A percentile compares a stretch with the other conserved stretches of the same genome.
phyloP scores from a whole-genome alignment of 1,140 invertebrate species.

The Hycleus phaleratus region DNA sequence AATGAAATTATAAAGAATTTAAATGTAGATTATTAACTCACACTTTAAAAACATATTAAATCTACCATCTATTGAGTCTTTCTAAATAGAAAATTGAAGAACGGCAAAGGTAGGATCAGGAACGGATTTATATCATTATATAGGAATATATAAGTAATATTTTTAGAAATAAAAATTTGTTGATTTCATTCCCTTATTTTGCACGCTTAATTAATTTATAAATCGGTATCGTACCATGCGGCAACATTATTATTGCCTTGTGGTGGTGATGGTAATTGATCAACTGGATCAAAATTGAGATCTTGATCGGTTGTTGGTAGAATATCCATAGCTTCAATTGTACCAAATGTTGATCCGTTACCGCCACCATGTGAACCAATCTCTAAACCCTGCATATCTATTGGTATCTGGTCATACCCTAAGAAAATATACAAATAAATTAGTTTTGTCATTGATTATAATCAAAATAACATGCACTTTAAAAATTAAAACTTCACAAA shows the following conservation, averaged over 20 bases:
- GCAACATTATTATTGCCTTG: constrained; percentile 84
- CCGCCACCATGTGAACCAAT: constrained; percentile 61
- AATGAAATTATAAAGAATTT: no score
- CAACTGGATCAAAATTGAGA: constrained; percentile 59
- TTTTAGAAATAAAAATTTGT: no score
- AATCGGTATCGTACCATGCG: constrained; percentile 94
- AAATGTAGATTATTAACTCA: no score
- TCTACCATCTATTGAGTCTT: no score
- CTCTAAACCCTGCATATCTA: constrained; percentile 81
- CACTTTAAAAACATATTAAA: no score
- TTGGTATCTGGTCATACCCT: neutral
- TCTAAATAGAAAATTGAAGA: no score
- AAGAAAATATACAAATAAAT: constrained; percentile 34
- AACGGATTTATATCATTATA: no score
- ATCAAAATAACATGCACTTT: no score
- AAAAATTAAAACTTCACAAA: no score
- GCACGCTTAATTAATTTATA: constrained; percentile 47
- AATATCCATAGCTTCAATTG: constrained; percentile 76
- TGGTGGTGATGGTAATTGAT: constrained; percentile 77
- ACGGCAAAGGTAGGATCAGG: no score
- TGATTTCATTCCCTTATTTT: constrained; percentile 30
- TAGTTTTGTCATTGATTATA: no score
- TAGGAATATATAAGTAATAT: no score
- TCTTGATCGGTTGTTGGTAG: constrained; percentile 52
- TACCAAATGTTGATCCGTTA: constrained; percentile 29